A percentile compares a stretch with the other conserved stretches of the same genome.
Evolutionary conservation across 2,797 vertebrate species (phyloP).

Genomic region (Melanotaenia nigrans): DNA sequence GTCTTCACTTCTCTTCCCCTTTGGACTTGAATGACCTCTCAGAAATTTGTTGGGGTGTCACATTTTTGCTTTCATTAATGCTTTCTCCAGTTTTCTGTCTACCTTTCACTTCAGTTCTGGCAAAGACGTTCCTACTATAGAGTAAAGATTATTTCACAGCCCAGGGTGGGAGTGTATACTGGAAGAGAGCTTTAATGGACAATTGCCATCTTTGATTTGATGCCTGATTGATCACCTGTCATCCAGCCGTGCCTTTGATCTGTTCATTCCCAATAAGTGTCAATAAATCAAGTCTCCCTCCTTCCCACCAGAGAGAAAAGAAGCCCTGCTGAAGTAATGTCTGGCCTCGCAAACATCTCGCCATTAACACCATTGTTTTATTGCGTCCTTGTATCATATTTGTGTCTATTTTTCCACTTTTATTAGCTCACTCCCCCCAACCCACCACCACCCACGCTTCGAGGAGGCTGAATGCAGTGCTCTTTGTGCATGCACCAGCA

Average conservation of each 20-base stretch:
- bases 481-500: conserved; percentile 15
- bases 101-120: conserved; percentile 46
- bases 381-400: conserved; percentile 43
- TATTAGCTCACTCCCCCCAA: conserved; percentile 8
- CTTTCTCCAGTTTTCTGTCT: conserved; percentile 33
- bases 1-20: background rate
- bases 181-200: conserved; percentile 90
- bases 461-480: background rate
- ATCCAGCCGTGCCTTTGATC: conserved; percentile 85
- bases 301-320: conserved; percentile 73
- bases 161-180: conserved; percentile 74
- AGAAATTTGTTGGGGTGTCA: background rate
- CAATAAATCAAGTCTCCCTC: conserved; percentile 90
- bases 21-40: background rate
- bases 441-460: background rate
- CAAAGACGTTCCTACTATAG: conserved; percentile 43
- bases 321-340: conserved; percentile 87
- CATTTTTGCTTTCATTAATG: conserved; percentile 14
- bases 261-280: conserved; percentile 94
- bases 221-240: conserved; percentile 95
- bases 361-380: conserved; percentile 73
- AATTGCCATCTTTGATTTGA: conserved; percentile 96
- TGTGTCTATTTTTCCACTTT: conserved; percentile 29
- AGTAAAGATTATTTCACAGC: conserved; percentile 70
- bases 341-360: conserved; percentile 81